Evolutionary conservation across 2,797 vertebrate genomes (phyloP).

Genomic region (Selene dorsalis): DNA sequence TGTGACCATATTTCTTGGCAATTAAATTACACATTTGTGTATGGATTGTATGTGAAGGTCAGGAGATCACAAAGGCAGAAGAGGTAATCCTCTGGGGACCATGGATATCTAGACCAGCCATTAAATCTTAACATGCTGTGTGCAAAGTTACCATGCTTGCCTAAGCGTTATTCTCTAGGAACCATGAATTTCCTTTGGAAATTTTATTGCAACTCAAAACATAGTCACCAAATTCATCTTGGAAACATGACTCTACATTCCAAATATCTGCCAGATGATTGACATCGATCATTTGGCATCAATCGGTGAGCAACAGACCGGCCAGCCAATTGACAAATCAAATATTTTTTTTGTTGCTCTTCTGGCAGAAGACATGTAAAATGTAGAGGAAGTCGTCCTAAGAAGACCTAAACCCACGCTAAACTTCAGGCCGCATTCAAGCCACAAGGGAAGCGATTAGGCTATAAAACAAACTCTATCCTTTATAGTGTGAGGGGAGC

Average conservation of each 20-base stretch:
- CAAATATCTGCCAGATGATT: background rate
- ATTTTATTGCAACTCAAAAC: slow-evolving; percentile 1
- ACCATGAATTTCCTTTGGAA: background rate
- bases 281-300: background rate
- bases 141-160: background rate
- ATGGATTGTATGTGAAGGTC: background rate
- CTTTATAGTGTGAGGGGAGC: slow-evolving; percentile 35
- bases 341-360: background rate
- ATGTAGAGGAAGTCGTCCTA: background rate
- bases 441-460: slow-evolving; percentile 16
- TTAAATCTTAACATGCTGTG: background rate
- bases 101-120: background rate
- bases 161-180: background rate
- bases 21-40: background rate
- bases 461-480: slow-evolving; percentile 31
- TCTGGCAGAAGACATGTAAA: background rate
- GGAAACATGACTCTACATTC: background rate
- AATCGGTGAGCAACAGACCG: too few species aligned
- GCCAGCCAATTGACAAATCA: background rate
- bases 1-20: background rate
- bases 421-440: slow-evolving; percentile 35
- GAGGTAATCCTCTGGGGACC: background rate
- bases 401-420: background rate
- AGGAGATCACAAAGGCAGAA: background rate
- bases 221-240: slow-evolving; percentile 3